These are phyloP conservation scores for Drosophila baimaii DNA, from an alignment of 1,140 invertebrate species.

Conservation along the genomic window DNA sequence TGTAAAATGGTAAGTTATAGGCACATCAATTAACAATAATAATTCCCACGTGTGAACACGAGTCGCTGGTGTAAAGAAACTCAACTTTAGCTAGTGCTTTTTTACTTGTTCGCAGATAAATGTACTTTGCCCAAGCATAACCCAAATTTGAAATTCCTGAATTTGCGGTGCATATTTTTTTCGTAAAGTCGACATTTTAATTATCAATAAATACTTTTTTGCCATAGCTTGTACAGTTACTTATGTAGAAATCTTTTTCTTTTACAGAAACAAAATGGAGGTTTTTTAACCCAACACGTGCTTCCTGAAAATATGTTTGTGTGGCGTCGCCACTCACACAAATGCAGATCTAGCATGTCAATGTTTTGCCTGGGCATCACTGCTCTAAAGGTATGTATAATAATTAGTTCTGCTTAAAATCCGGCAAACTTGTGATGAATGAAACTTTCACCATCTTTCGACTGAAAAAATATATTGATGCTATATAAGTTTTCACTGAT, in stretches of 20 bases:
- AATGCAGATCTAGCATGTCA: no score
- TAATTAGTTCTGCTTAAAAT: no score
- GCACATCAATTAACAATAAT: no score
- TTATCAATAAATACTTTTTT: background rate
- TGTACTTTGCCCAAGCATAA: slow-evolving; percentile 80
- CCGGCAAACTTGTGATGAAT: background rate
- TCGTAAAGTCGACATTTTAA: slow-evolving; percentile 64
- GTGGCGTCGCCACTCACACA: background rate
- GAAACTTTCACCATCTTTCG: slow-evolving; percentile 20
- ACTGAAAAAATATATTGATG: slow-evolving; percentile 15
- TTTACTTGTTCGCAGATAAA: slow-evolving; percentile 79
- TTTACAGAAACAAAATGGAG: slow-evolving; percentile 29
- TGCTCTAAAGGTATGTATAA: background rate
- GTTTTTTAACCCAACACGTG: slow-evolving; percentile 2
- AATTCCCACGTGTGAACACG: slow-evolving; percentile 52
- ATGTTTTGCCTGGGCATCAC: no score
- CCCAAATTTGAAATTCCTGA: slow-evolving; percentile 63
- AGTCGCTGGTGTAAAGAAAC: slow-evolving; percentile 82
- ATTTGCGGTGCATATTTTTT: slow-evolving; percentile 83
- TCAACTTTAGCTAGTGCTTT: slow-evolving; percentile 82
- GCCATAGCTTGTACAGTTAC: background rate
- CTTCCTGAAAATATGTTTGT: background rate
- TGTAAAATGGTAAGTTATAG: slow-evolving; percentile 39
- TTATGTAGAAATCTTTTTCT: background rate
- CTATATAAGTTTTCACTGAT: slow-evolving; percentile 18